A percentile compares a stretch with the other conserved stretches of the same genome.
Conservation (phyloP, 2,113 vertebrate species). For the Lasiurus cinereus region DNA sequence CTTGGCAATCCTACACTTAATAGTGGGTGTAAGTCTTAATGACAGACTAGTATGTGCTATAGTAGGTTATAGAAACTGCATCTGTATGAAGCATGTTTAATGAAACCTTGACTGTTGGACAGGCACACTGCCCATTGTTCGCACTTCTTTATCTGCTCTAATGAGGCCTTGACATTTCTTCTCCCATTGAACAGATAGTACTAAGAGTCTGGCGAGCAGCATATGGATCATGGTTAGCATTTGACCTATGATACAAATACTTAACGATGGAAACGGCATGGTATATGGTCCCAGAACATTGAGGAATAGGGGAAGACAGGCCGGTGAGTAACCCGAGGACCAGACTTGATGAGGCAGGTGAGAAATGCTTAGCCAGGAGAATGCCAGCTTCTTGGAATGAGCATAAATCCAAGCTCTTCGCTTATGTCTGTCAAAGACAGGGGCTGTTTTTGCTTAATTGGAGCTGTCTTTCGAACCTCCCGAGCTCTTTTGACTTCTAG, state of each 20-base stretch:
- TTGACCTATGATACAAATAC: not conserved
- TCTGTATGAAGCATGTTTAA: not conserved
- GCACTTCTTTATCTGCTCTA: conserved; percentile 29
- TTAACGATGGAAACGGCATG: not conserved
- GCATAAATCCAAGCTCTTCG: conserved; percentile 8
- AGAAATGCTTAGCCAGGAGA: not conserved
- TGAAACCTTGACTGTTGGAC: conserved; percentile 11
- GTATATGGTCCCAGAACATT: not conserved
- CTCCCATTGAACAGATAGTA: not conserved
- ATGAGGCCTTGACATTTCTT: conserved; percentile 20
- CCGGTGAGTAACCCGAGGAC: not conserved
- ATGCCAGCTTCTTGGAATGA: not conserved
- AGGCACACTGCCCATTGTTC: not conserved
- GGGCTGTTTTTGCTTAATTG: not conserved
- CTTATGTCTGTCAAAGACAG: not conserved
- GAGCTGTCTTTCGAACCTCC: not conserved
- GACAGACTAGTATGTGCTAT: not conserved
- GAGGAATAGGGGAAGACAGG: not conserved
- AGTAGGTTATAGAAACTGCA: not conserved
- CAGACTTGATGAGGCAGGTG: not conserved
- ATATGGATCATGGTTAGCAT: not conserved
- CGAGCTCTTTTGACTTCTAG: conserved; percentile 20
- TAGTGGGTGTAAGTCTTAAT: not conserved
- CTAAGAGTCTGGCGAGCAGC: not conserved
- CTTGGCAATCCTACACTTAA: not conserved